These are phyloP conservation scores for Nyctalus aviator DNA, from an alignment of 2,797 vertebrate genomes.

Conservation along the genomic window DNA sequence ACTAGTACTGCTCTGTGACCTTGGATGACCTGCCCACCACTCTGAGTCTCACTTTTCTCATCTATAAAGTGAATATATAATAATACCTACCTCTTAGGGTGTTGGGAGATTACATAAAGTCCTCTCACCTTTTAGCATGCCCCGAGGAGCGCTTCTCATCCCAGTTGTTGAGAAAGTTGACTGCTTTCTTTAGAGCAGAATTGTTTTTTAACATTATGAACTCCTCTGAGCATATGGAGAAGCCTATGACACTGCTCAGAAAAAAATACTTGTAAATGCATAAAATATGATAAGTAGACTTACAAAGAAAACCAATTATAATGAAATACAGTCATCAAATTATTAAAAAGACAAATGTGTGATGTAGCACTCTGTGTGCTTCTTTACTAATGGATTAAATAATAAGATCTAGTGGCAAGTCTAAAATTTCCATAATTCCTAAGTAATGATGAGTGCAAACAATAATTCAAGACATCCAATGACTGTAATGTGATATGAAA, in stretches of 20 bases:
- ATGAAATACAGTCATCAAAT: conserved; percentile 60
- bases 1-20: not conserved
- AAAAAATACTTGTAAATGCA: conserved; percentile 44
- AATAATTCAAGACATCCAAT: conserved; percentile 17
- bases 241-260: not conserved
- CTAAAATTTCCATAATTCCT: conserved; percentile 57
- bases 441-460: conserved; percentile 39
- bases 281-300: not conserved
- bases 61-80: not conserved
- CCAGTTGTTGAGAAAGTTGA: too few species aligned
- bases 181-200: not conserved
- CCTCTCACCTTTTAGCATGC: not conserved
- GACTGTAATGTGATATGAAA: not conserved
- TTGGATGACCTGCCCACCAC: not conserved
- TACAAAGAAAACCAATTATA: conserved; percentile 53
- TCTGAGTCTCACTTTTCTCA: conserved; percentile 43
- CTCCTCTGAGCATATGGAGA: conserved; percentile 26
- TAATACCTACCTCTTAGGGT: not conserved
- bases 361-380: not conserved
- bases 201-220: not conserved
- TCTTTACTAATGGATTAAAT: conserved; percentile 57
- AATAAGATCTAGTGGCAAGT: conserved; percentile 17
- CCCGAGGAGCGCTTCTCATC: not conserved
- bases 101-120: not conserved
- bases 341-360: conserved; percentile 51